Base-by-base conservation (phyloP, 2,797 vertebrate species). In the Capromys pilorides region DNA sequence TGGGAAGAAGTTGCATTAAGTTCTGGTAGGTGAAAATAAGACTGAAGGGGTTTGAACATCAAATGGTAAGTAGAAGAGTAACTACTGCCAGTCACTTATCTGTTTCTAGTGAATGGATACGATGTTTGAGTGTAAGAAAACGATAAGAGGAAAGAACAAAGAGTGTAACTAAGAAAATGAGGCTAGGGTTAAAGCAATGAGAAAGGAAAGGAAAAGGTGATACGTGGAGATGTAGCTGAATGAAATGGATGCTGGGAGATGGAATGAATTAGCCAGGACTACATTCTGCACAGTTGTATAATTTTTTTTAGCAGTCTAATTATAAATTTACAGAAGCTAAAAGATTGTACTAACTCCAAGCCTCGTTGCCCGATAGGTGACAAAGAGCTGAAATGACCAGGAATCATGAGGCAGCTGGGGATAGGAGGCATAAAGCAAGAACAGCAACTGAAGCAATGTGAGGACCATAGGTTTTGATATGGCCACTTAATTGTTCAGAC, bases 61-160 rank as follows among this genome's bases (percentile, higher is more conserved):
- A 28, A 67, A 67, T 41, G 26, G 39, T 39, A 90, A 69, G 73
- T 5, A 78, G 6, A 75, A 67, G 24, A 86, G 33, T 45, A 83
- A 82, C 13, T 73, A 88, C 77, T 66, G 82, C 41, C 49, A 84
- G 49, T 71, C 85, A 91, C 45, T 80, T 79, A 80, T 91, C 77
- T 91, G n/a, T 86, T 91, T 86, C 41, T 22, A 86, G 2, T 81
- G 54, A 93, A 31, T 54, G 16, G 66, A n/a, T 36, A 87, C 6
- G 87, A 33, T 89, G 21, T 88, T 62, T 59, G 59, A 77, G 22
- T 92, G 67, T 71, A 22, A 9, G 6, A 39, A 73, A 61, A 59
- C 45, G 51, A 57, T 16, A 33, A 64, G 51, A 73, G 8, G 36
- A 36, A 36, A 75, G 78, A 45, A 1, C 3, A 36, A 83, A 80